Conservation (phyloP, 2,113 vertebrate genomes). For the Periophthalmus modestus region DNA sequence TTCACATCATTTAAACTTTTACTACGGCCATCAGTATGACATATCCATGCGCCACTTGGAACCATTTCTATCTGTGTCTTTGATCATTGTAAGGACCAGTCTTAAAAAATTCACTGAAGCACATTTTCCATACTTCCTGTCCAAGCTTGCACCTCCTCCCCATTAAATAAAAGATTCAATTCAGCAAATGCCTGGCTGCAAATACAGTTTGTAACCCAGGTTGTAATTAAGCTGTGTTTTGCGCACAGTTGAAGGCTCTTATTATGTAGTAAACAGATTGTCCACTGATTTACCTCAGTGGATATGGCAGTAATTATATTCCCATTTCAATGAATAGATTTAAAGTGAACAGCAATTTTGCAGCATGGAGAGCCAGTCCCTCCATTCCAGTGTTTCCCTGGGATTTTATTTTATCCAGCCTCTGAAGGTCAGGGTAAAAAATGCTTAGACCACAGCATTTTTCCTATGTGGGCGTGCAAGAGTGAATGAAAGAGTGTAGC, state of each 20-base stretch:
- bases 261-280: conserved; percentile 2
- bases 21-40: not conserved
- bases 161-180: conserved; percentile 6
- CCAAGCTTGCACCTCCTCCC: conserved; percentile 32
- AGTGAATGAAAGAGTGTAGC: conserved; percentile 44
- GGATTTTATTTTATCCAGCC: conserved; percentile 36
- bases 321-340: conserved; percentile 1
- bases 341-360: conserved; percentile 4
- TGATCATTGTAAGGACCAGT: not conserved
- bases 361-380: not conserved
- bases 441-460: conserved; percentile 68
- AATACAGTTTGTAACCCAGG: not conserved
- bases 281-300: not conserved
- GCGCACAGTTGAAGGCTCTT: not conserved
- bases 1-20: not conserved
- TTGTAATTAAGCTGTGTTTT: not conserved
- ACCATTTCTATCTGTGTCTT: not conserved
- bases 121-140: conserved; percentile 62
- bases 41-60: not conserved
- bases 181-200: conserved; percentile 4
- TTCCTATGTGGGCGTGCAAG: conserved; percentile 63
- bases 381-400: conserved; percentile 25
- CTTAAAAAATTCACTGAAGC: conserved; percentile 35
- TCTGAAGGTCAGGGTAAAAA: conserved; percentile 44
- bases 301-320: not conserved